Evolutionary conservation across 2,797 vertebrate species (phyloP).

Genomic region (Rhinatrema bivittatum): DNA sequence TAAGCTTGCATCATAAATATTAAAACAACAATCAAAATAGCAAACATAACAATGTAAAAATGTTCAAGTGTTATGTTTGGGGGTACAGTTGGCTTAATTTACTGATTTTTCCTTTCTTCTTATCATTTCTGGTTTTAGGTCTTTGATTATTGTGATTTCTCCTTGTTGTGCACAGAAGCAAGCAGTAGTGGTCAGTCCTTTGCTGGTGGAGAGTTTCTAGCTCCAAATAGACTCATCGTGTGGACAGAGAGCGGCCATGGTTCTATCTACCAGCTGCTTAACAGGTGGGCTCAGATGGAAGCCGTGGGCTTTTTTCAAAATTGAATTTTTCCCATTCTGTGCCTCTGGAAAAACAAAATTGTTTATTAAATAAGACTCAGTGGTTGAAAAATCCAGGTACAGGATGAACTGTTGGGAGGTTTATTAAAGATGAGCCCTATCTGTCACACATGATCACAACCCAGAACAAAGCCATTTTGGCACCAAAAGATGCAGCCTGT

Average conservation of each 20-base stretch:
- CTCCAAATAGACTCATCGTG: slow-evolving; percentile 60
- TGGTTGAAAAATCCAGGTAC: slow-evolving; percentile 60
- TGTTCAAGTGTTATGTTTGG: no score
- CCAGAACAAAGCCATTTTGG: slow-evolving; percentile 67
- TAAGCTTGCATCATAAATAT: no score
- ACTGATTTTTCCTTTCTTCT: no score
- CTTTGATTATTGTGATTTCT: slow-evolving; percentile 67
- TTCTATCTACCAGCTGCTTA: slow-evolving; percentile 73
- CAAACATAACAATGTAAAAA: no score
- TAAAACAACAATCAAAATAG: no score
- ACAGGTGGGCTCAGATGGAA: slow-evolving; percentile 69
- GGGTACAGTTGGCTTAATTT: not conserved
- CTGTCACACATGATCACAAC: slow-evolving; percentile 62
- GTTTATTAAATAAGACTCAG: no score
- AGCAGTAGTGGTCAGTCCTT: slow-evolving; percentile 40
- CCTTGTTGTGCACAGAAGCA: slow-evolving; percentile 54
- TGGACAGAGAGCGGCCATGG: slow-evolving; percentile 63
- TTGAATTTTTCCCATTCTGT: no score
- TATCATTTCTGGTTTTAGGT: slow-evolving; percentile 41
- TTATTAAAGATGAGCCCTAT: slow-evolving; percentile 61
- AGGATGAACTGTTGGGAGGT: slow-evolving; percentile 56
- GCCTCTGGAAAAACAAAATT: no score
- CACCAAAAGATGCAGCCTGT: slow-evolving; percentile 56
- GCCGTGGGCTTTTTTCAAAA: no score
- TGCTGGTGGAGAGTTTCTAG: slow-evolving; percentile 62